phyloP scores from a whole-genome alignment of 2,797 vertebrate species.

The Malacoctenus gilli region DNA sequence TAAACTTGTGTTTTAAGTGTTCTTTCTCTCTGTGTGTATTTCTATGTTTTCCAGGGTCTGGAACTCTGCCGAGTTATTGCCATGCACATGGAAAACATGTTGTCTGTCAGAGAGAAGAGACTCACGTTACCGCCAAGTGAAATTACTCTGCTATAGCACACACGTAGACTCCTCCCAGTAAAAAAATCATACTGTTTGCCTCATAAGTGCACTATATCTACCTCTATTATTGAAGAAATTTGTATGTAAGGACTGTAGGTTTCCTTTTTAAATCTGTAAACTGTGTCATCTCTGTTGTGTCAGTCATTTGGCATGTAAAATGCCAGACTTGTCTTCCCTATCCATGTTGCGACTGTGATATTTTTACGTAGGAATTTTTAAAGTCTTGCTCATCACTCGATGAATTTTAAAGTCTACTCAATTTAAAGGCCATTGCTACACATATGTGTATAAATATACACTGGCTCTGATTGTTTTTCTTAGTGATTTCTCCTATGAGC shows the following conservation, averaged over 20 bases:
- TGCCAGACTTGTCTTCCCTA: background rate
- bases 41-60: slow-evolving; percentile 84
- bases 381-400: slow-evolving; percentile 15
- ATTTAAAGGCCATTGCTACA: background rate
- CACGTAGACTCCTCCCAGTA: slow-evolving; percentile 19
- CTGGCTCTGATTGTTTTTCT: too few relatives aligned
- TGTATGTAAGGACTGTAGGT: too few relatives aligned
- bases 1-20: too few relatives aligned
- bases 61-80: slow-evolving; percentile 94
- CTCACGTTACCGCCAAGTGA: slow-evolving; percentile 94
- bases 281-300: too few relatives aligned
- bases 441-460: too few relatives aligned
- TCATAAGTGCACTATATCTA: slow-evolving; percentile 55
- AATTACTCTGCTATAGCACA: slow-evolving; percentile 91
- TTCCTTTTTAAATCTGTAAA: background rate
- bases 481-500: too few relatives aligned
- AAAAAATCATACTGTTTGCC: slow-evolving; percentile 12
- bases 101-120: slow-evolving; percentile 90
- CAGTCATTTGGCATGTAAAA: background rate
- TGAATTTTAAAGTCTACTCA: slow-evolving; percentile 6
- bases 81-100: slow-evolving; percentile 91
- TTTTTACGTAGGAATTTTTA: slow-evolving; percentile 19
- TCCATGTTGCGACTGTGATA: background rate
- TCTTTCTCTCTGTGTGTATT: slow-evolving; percentile 12
- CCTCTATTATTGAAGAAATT: slow-evolving; percentile 65